phyloP scores from a whole-genome alignment of 1,140 invertebrate genomes.

The Neodiprion fabricii region DNA sequence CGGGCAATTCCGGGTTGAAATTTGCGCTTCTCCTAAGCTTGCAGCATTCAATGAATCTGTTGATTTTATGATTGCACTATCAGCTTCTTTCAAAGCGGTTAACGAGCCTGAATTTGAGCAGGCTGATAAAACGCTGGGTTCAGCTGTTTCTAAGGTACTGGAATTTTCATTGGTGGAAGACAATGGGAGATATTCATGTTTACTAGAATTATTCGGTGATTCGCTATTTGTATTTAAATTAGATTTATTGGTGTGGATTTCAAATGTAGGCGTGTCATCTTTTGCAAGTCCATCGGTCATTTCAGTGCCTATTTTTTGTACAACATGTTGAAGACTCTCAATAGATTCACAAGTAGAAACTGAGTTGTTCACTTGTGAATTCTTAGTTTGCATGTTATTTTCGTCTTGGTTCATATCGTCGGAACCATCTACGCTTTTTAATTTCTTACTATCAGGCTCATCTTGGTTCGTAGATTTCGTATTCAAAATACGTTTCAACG shows the following conservation, averaged over 20 bases:
- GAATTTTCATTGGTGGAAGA: constrained; percentile 17
- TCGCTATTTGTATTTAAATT: constrained; percentile 33
- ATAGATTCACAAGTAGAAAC: constrained; percentile 51
- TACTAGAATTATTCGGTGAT: constrained; percentile 30
- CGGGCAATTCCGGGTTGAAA: constrained; percentile 13
- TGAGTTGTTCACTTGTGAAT: constrained; percentile 30
- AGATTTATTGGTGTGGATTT: not conserved
- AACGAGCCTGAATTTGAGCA: not conserved
- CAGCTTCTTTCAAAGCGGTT: constrained; percentile 34
- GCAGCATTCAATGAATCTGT: constrained; percentile 16
- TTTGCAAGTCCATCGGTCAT: not conserved
- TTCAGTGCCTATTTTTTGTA: constrained; percentile 49
- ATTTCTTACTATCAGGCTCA: constrained; percentile 27
- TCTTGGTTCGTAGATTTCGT: constrained; percentile 17
- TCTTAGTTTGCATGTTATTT: constrained; percentile 27
- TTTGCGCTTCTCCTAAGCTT: constrained; percentile 31
- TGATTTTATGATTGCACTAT: constrained; percentile 39
- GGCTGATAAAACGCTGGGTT: constrained; percentile 20
- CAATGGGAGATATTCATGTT: constrained; percentile 21
- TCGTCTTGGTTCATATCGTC: constrained; percentile 28
- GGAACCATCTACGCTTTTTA: constrained; percentile 18
- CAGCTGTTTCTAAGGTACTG: constrained; percentile 23
- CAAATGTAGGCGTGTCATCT: not conserved
- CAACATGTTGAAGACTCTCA: constrained; percentile 47
- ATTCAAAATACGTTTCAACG: constrained; percentile 31